phyloP scores from a whole-genome alignment of 1,140 invertebrate species.

The Drosophila asahinai region DNA sequence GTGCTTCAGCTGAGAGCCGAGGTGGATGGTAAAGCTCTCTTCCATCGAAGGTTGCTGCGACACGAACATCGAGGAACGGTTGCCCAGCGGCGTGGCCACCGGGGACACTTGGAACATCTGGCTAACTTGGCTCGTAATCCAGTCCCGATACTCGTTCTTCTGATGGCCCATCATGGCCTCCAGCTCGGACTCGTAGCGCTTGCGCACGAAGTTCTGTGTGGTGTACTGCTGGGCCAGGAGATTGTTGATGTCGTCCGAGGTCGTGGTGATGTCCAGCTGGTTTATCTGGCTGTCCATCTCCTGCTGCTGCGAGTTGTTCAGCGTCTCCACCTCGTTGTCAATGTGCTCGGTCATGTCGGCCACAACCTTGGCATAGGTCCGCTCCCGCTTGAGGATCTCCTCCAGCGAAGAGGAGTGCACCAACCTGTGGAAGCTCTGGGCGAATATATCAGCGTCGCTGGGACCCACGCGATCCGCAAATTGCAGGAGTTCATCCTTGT shows the following conservation, averaged over 20 bases:
- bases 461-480: conserved; percentile 90
- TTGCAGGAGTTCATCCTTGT: conserved; percentile 89
- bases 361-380: conserved; percentile 91
- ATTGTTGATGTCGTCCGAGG: conserved; percentile 89
- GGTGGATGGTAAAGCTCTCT: conserved; percentile 98
- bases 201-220: conserved; percentile 89
- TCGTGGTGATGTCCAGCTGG: conserved; percentile 82
- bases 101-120: conserved; percentile 77
- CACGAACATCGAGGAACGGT: conserved; percentile 84
- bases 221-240: conserved; percentile 89
- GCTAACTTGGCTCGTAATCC: conserved; percentile 87
- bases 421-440: conserved; percentile 91
- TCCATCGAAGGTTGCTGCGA: conserved; percentile 87
- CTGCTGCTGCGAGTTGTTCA: conserved; percentile 87
- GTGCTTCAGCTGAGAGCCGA: conserved; percentile 98
- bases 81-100: conserved; percentile 78
- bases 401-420: conserved; percentile 92
- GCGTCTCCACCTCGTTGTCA: conserved; percentile 88
- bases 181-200: conserved; percentile 92
- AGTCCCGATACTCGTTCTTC: conserved; percentile 92
- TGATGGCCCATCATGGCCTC: conserved; percentile 91
- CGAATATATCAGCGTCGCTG: conserved; percentile 92
- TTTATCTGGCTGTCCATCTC: conserved; percentile 85
- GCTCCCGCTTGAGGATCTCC: conserved; percentile 92
- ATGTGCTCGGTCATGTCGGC: conserved; percentile 88